A percentile compares a stretch with the other conserved stretches of the same genome.
Evolutionary conservation across 2,888 invertebrate genomes (phyloP).

Genomic region (Thumatha senex): DNA sequence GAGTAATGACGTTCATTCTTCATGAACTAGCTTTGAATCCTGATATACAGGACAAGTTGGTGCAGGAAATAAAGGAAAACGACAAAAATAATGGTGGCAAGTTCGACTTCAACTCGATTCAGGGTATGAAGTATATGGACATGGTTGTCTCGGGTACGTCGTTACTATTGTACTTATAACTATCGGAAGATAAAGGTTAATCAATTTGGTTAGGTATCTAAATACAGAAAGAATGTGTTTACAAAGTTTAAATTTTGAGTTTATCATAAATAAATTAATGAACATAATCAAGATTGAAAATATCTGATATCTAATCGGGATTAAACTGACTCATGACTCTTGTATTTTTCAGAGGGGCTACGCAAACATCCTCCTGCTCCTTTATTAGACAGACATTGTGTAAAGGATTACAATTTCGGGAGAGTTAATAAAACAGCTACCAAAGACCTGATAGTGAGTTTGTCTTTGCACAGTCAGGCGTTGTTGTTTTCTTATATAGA

Average conservation of each 20-base stretch:
- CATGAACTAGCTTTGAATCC: constrained; percentile 56
- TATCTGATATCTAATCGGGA: too few species aligned
- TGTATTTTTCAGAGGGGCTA: neutral
- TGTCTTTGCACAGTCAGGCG: too few species aligned
- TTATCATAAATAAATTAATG: too few species aligned
- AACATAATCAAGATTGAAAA: too few species aligned
- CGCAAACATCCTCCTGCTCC: constrained; percentile 47
- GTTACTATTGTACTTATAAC: too few species aligned
- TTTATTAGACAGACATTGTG: constrained; percentile 69
- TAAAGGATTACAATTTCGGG: constrained; percentile 73
- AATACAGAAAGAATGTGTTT: too few species aligned
- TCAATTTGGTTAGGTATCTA: too few species aligned
- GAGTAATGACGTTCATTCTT: constrained; percentile 47
- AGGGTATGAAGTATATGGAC: constrained; percentile 63
- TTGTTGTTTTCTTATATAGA: too few species aligned
- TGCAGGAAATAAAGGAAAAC: constrained; percentile 50
- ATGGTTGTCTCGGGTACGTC: constrained; percentile 69
- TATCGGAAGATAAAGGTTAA: too few species aligned
- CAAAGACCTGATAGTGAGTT: constrained; percentile 50
- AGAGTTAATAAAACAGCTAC: constrained; percentile 44
- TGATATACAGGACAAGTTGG: constrained; percentile 52
- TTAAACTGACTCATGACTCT: too few species aligned
- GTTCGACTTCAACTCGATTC: constrained; percentile 69
- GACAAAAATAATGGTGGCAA: constrained; percentile 53
- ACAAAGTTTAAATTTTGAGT: too few species aligned